Evolutionary conservation across 1,140 invertebrate genomes (phyloP), one percentile per base, ranked within the genome.

Genomic region (Atta colombica): DNA sequence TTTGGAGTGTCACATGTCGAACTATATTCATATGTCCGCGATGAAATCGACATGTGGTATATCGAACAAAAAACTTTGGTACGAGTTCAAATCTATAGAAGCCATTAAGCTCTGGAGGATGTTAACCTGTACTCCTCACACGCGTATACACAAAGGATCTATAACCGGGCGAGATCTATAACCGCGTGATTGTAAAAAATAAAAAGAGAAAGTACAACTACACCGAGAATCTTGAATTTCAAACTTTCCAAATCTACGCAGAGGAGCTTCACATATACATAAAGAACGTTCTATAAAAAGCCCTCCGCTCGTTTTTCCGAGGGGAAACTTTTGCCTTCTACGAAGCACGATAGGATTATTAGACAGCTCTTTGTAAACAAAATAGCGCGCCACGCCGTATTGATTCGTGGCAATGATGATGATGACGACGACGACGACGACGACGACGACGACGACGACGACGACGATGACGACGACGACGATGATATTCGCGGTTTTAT

Each of bases 221-320:
- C 45, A 35, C 0, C 25, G 55, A n/a, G 80, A 74, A 84, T 84
- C 80, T 84, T 84, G 80, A 84, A 84, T 84, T 84, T 63, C 74
- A 84, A 84, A 84, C 80, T 84, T 84, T 84, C 69, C 69, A 51
- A 84, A 84, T 75, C 80, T 63, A 84, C n/a, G 39, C 14, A 25
- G 35, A 31, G 21, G 7, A 74, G 39, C 16, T 82, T 8, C 35
- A 5, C 65, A 21, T 63, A 10, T 31, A n/a, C 18, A 7, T 60
- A 14, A 21, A 31, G 16, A n/a, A 35, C 28, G 2, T 7, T 71
- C 45, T 74, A 61, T 84, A 75, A 75, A 84, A 81, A 81, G 66
- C 7, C 45, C n/a, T 31, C 39, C 21, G 8, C n/a, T 28, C 28
- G 45, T 63, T 61, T 60, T 28, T 21, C 35, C 12, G 1, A 49